Conservation (phyloP, 2,888 invertebrate species). For the Rapana venosa region DNA sequence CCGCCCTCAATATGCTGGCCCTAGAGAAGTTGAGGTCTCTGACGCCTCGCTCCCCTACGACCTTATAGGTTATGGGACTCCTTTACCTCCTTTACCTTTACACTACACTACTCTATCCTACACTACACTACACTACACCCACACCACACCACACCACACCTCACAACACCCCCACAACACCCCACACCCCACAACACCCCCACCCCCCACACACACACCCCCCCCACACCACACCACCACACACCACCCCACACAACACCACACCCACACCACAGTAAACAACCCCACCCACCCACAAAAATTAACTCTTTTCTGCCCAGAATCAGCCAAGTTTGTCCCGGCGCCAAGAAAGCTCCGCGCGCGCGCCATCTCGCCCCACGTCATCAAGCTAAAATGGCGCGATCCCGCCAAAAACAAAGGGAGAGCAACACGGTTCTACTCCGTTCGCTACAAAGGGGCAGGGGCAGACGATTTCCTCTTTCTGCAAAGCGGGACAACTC, state of each 20-base stretch:
- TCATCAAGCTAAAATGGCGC: slow-evolving; percentile 49
- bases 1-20: too few relatives aligned
- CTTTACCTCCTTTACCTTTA: too few relatives aligned
- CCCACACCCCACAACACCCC: too few relatives aligned
- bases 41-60: too few relatives aligned
- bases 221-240: too few relatives aligned
- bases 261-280: background rate
- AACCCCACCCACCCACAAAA: background rate
- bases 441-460: slow-evolving; percentile 42
- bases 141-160: background rate
- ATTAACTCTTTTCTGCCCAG: slow-evolving; percentile 25
- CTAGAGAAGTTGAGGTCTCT: too few relatives aligned
- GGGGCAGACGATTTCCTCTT: slow-evolving; percentile 9
- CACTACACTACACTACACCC: background rate
- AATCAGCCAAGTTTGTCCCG: slow-evolving; percentile 26
- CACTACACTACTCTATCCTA: too few relatives aligned
- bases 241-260: background rate
- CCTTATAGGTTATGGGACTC: too few relatives aligned
- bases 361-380: slow-evolving; percentile 45
- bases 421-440: slow-evolving; percentile 40
- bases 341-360: slow-evolving; percentile 46
- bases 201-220: background rate
- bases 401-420: slow-evolving; percentile 43
- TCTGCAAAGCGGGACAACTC: slow-evolving; percentile 28
- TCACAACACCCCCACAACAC: too few relatives aligned